Evolutionary conservation across 2,113 vertebrate genomes (phyloP), one percentile per base, ranked within the genome.

Genomic region (Trachemys scripta): DNA sequence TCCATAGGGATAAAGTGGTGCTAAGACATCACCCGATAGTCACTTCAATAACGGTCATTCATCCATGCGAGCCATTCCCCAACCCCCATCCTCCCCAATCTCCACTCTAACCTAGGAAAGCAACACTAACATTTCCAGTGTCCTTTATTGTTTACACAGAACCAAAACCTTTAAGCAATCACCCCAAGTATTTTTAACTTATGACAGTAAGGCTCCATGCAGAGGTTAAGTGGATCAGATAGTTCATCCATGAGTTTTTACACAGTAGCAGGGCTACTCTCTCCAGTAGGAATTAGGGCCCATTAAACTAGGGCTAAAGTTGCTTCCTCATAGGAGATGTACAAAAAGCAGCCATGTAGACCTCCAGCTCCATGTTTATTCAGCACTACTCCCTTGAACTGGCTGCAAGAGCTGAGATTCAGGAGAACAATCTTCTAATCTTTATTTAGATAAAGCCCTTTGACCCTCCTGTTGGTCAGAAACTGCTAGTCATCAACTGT

Each of bases 241-340:
- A 57, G 56, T 9, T 10, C 56, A 57, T 27, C 25, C 56, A 57
- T 27, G 54, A 54, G 54, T 54, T 54, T 51, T 57, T 57, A 57
- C 56, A 57, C 56, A 57, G 25, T 24, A 27, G 10, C 56, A 57
- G 24, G 24, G 27, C 6, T 65, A 65, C 59, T 31, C 16, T 65
- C 62, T 17, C 31, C 12, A 17, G 22, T 75, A 75, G 20, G 38
- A 75, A 75, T 75, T 24, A 75, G n/a, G 38, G n/a, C 10, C n/a
- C 20, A 45, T 45, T 20, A 45, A 75, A 75, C 72, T 45, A 38
- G 24, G 20, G 20, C 38, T 38, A 75, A 75, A 2, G 4, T 8
- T 4, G 2, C 24, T 69, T 69, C 20, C 31, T 72, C 10, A 17
- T 11, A n/a, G 27, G 65, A 0, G 35, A 2, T 5, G 24, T 69